Evolutionary conservation across 2,113 vertebrate genomes (phyloP).

Genomic region (Eubucco bourcierii): DNA sequence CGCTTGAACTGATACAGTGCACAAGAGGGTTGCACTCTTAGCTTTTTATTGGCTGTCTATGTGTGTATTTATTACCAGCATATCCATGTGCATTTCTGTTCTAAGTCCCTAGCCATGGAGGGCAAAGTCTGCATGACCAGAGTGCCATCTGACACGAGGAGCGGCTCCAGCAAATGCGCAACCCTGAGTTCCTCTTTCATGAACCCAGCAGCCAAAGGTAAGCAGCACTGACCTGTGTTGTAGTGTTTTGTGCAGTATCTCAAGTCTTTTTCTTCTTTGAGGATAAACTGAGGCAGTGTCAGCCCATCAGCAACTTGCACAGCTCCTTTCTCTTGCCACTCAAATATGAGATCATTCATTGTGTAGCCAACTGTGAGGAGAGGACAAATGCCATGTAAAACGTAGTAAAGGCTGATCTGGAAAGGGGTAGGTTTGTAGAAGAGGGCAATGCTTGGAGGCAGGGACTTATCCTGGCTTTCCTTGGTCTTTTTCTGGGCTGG

Average conservation of each 20-base stretch:
- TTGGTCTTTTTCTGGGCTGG: background rate
- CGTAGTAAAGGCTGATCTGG: background rate
- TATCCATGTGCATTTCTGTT: background rate
- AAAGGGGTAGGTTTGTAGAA: background rate
- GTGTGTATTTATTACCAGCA: background rate
- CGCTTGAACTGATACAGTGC: background rate
- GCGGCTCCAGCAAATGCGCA: background rate
- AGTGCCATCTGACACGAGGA: background rate
- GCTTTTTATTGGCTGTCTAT: background rate
- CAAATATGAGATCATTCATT: conserved; percentile 98
- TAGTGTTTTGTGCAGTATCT: conserved; percentile 98
- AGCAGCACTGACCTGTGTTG: conserved; percentile 86
- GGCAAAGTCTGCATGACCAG: background rate
- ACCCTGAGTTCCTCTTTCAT: background rate
- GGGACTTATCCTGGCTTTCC: background rate
- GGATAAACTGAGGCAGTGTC: conserved; percentile 95
- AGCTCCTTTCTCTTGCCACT: conserved; percentile 96
- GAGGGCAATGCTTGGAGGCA: background rate
- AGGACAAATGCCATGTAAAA: background rate
- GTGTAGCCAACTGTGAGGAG: conserved; percentile 90
- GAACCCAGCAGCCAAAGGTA: background rate
- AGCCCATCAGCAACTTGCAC: conserved; percentile 96
- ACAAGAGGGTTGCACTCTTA: background rate
- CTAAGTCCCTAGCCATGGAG: background rate
- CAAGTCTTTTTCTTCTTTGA: conserved; percentile 97